Conservation (phyloP, 2,797 vertebrate species). For the Ptychadena robeensis region DNA sequence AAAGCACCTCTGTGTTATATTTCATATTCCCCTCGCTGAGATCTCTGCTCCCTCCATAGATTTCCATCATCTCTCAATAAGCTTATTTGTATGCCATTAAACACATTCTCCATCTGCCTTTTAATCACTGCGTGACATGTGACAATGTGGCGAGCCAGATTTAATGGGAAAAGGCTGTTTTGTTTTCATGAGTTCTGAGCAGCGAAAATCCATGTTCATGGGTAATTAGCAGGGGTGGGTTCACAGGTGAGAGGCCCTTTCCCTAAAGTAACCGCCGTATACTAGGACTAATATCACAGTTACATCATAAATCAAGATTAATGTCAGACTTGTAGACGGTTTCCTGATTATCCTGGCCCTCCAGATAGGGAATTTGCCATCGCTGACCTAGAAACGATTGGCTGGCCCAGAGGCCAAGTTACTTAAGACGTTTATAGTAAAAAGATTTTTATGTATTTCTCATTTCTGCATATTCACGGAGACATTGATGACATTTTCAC, state of each 20-base stretch:
- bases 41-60: constrained; percentile 15
- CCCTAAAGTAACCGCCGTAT: background rate
- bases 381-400: background rate
- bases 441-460: too few species aligned
- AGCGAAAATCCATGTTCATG: background rate
- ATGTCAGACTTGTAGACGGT: background rate
- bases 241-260: background rate
- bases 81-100: constrained; percentile 27
- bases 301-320: background rate
- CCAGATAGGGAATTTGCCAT: background rate
- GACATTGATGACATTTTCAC: too few species aligned
- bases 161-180: constrained; percentile 28
- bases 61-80: background rate
- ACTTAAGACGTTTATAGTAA: background rate
- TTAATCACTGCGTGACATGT: constrained; percentile 25
- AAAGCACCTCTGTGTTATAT: constrained; percentile 33
- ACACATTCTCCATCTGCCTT: constrained; percentile 44
- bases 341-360: background rate
- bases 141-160: constrained; percentile 23
- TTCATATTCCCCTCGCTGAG: constrained; percentile 30
- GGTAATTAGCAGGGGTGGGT: constrained; percentile 4
- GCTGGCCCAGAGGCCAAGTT: background rate
- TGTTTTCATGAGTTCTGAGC: constrained; percentile 2
- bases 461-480: background rate
- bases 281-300: too few species aligned